A percentile compares a stretch with the other conserved stretches of the same genome.
Evolutionary conservation across 1,140 invertebrate genomes (phyloP).

Genomic region (Eriocheir sinensis): DNA sequence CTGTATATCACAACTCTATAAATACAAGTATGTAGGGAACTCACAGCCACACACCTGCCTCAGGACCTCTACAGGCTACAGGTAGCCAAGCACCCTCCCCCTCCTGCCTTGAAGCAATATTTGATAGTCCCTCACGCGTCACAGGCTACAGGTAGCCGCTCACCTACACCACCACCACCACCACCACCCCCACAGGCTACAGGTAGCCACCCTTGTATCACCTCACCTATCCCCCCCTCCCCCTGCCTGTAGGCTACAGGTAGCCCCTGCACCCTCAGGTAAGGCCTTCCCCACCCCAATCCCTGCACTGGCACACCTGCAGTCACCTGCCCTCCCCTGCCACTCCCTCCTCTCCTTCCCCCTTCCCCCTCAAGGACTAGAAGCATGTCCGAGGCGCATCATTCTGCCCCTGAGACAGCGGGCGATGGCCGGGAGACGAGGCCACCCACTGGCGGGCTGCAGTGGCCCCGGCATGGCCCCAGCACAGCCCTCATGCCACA

Average conservation of each 20-base stretch:
- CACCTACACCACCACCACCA: not conserved
- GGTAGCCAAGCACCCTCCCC: slow-evolving; percentile 6
- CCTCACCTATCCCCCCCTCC: not conserved
- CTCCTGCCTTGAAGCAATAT: not conserved
- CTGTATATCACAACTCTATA: too few relatives aligned
- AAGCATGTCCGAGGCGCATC: not conserved
- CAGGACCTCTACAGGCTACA: slow-evolving; percentile 36
- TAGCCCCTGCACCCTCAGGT: slow-evolving; percentile 52
- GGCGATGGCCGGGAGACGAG: not conserved
- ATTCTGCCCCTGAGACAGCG: not conserved
- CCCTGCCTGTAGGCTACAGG: slow-evolving; percentile 1
- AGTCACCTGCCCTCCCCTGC: not conserved
- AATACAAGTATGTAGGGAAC: too few relatives aligned
- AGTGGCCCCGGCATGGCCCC: too few relatives aligned
- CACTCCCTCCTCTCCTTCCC: not conserved
- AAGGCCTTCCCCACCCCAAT: not conserved
- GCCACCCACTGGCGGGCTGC: too few relatives aligned
- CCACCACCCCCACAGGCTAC: slow-evolving; percentile 26
- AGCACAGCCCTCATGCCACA: not conserved
- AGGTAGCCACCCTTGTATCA: slow-evolving; percentile 41
- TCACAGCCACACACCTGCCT: not conserved
- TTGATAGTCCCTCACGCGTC: not conserved
- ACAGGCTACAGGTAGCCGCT: slow-evolving; percentile 43
- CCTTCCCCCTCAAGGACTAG: not conserved
- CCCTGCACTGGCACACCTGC: too few relatives aligned